These are phyloP conservation scores for Caenorhabditis japonica DNA, from an alignment of 2,888 invertebrate genomes.

Conservation along the genomic window DNA sequence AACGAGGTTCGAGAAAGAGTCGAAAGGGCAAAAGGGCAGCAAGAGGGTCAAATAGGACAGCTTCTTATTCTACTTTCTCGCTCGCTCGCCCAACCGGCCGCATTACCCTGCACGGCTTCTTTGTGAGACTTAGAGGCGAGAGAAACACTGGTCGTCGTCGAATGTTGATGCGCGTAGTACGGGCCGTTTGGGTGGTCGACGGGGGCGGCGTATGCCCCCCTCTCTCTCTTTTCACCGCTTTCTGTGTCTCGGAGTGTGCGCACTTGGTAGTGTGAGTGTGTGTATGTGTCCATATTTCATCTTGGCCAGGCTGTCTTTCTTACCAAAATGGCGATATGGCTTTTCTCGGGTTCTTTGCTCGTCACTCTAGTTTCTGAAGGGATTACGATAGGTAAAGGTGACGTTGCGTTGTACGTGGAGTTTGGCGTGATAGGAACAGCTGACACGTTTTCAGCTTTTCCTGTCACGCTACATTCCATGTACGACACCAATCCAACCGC, in stretches of 20 bases:
- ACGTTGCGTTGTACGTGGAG: too few relatives aligned
- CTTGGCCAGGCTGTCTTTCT: slow-evolving; percentile 4
- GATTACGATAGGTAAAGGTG: too few relatives aligned
- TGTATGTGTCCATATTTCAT: slow-evolving; percentile 42
- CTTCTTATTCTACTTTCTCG: slow-evolving; percentile 6
- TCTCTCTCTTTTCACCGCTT: slow-evolving; percentile 1
- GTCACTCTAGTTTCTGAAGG: too few relatives aligned
- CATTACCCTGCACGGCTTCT: slow-evolving; percentile 9
- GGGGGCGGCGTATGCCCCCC: slow-evolving; percentile 34
- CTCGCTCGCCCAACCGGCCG: slow-evolving; percentile 22
- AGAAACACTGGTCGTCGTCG: slow-evolving; percentile 29
- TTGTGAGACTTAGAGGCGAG: slow-evolving; percentile 40
- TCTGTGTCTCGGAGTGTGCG: slow-evolving; percentile 17
- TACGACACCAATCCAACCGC: too few relatives aligned
- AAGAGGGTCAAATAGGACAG: slow-evolving; percentile 26
- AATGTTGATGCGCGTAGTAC: slow-evolving; percentile 12
- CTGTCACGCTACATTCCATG: too few relatives aligned
- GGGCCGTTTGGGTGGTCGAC: neutral
- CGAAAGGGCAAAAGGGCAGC: slow-evolving; percentile 39
- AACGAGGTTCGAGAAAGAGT: slow-evolving; percentile 39
- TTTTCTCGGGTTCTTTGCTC: too few relatives aligned
- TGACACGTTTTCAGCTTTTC: too few relatives aligned
- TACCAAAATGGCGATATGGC: slow-evolving; percentile 37
- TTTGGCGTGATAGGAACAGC: too few relatives aligned
- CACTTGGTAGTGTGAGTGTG: slow-evolving; percentile 37